Conservation (phyloP, 2,888 invertebrate species). For the Lasius fuliginosus region DNA sequence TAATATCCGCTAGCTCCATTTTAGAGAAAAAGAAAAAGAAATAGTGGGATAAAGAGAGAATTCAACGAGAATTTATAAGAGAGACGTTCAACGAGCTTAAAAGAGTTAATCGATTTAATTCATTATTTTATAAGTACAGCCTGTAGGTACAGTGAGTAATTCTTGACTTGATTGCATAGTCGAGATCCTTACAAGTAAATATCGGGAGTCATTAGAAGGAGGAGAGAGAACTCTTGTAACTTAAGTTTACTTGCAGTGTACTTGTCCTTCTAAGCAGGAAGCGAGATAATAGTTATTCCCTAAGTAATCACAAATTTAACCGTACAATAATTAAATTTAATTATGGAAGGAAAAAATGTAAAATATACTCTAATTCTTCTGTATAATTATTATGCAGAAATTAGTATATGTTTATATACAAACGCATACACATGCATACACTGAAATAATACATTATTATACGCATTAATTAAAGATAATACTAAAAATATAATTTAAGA, state of each 20-base stretch:
- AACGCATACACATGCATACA: too few species aligned
- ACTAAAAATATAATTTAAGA: not conserved
- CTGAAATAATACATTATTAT: not conserved
- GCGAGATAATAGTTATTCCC: not conserved
- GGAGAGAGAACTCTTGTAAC: slow-evolving; percentile 11
- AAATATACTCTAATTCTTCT: not conserved
- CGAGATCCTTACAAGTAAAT: slow-evolving; percentile 36
- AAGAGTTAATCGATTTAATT: slow-evolving; percentile 40
- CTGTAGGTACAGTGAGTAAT: slow-evolving; percentile 27
- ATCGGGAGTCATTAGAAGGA: slow-evolving; percentile 28
- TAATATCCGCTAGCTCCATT: not conserved
- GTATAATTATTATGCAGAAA: not conserved
- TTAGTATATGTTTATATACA: not conserved
- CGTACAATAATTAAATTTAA: not conserved
- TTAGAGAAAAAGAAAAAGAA: not conserved
- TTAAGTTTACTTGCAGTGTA: slow-evolving; percentile 24
- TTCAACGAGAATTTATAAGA: not conserved
- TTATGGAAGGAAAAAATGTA: not conserved
- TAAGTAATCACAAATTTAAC: not conserved
- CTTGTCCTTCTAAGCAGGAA: not conserved
- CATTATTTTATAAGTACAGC: slow-evolving; percentile 18
- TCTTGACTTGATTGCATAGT: slow-evolving; percentile 32
- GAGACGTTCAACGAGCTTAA: slow-evolving; percentile 1
- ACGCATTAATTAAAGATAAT: not conserved
- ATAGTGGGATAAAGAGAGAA: not conserved